Evolutionary conservation across 2,888 invertebrate genomes (phyloP), one percentile per base, ranked within the genome.

Genomic region (Drosophila cognata): DNA sequence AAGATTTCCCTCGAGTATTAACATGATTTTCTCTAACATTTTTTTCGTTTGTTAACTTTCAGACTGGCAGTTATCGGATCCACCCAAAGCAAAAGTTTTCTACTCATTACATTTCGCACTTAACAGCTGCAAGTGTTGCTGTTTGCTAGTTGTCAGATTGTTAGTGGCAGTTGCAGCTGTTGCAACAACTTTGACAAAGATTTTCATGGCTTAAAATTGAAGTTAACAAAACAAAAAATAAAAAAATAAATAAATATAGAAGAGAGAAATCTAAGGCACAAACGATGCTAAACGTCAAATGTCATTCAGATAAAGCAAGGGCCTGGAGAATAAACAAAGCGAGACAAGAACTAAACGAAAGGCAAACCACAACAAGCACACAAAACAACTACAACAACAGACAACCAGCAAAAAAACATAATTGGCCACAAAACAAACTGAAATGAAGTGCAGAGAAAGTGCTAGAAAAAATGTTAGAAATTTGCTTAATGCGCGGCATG

Each of bases 241-340:
- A 38, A 57, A 38, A 33, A 51, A 60, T 28, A 35, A 35, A 28
- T 2, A 18, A 50, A 21, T 11, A 21, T 2, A 13, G 51, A 31
- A 28, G n/a, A 10, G n/a, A 21, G 16, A n/a, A 21, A 29, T 16
- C 50, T 21, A 68, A 75, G 64, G 65, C 56, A 55, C 31, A 55
- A 52, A 46, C 55, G 55, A 63, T 76, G 77, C 79, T 82, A 81
- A 82, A 84, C 82, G 88, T 89, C 89, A 89, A 90, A 85, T 82
- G 89, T 91, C 89, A 89, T 85, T 91, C 91, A 87, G 67, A 77
- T 67, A 67, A 63, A 55, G 50, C 57, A 5, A 51, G 38, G 33
- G 16, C 31, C 13, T 28, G 2, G 21, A 8, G n/a, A 56, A 36
- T 8, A 33, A 10, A 33, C 36, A 21, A 46, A 4, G 7, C 16